Conservation (phyloP, 1,140 invertebrate species). For the Ephestia elutella region DNA sequence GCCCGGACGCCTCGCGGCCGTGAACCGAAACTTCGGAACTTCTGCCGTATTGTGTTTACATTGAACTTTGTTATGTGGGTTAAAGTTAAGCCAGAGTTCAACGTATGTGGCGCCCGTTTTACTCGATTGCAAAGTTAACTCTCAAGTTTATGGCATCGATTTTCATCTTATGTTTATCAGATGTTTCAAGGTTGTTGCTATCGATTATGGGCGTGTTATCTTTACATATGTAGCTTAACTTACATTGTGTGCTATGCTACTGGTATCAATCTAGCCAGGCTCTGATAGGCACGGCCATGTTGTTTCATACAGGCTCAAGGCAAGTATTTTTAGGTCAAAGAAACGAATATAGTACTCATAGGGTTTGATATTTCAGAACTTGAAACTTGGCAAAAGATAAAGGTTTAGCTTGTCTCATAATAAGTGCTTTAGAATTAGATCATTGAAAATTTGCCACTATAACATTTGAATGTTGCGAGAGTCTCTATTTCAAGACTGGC, state of each 20-base stretch:
- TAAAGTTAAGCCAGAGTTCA: slow-evolving; percentile 72
- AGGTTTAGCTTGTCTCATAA: too few relatives aligned
- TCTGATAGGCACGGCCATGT: background rate
- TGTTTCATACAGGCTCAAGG: slow-evolving; percentile 1
- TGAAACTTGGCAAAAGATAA: too few relatives aligned
- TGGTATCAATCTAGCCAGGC: background rate
- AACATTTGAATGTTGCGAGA: too few relatives aligned
- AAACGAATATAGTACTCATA: background rate
- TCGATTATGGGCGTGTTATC: slow-evolving; percentile 10
- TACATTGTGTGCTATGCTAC: slow-evolving; percentile 5
- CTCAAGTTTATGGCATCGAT: slow-evolving; percentile 67
- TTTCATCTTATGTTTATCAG: slow-evolving; percentile 69
- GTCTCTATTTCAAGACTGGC: too few relatives aligned
- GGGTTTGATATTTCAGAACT: background rate
- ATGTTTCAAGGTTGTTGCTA: slow-evolving; percentile 64
- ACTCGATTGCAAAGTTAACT: slow-evolving; percentile 66
- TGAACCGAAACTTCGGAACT: slow-evolving; percentile 69
- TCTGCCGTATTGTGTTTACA: slow-evolving; percentile 72
- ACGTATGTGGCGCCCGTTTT: slow-evolving; percentile 62
- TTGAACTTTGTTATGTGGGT: slow-evolving; percentile 74
- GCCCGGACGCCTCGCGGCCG: slow-evolving; percentile 53
- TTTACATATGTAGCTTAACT: background rate
- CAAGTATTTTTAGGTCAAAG: slow-evolving; percentile 8
- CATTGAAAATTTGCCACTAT: too few relatives aligned
- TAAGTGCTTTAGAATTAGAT: too few relatives aligned